Percentiles rank a stretch among this genome's conserved stretches.
phyloP scores from a whole-genome alignment of 2,113 vertebrate genomes.

The Perca flavescens region DNA sequence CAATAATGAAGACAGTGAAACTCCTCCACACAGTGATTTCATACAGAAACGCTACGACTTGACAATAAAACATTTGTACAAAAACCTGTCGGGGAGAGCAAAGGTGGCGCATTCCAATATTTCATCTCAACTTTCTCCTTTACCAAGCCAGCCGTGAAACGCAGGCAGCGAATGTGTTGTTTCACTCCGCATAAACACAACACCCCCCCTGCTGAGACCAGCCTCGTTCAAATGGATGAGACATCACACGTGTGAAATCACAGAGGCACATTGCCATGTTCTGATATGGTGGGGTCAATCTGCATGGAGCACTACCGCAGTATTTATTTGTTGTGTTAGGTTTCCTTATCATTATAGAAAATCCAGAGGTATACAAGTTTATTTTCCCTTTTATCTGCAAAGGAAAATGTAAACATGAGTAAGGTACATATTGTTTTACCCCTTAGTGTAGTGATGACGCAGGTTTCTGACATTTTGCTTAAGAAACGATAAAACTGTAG shows the following conservation, averaged over 20 bases:
- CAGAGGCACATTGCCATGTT: slow-evolving; percentile 12
- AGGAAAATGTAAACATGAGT: background rate
- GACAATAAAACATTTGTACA: slow-evolving; percentile 4
- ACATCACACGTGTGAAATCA: slow-evolving; percentile 45
- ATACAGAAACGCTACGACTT: background rate
- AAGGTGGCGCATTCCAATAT: slow-evolving; percentile 34
- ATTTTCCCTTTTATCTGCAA: background rate
- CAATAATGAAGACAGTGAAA: slow-evolving; percentile 1
- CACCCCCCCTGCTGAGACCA: slow-evolving; percentile 19
- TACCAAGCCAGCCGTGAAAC: slow-evolving; percentile 46
- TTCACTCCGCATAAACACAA: slow-evolving; percentile 24
- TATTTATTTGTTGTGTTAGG: background rate
- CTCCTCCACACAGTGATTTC: background rate
- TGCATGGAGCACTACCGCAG: background rate
- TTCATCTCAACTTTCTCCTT: slow-evolving; percentile 29
- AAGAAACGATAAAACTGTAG: background rate
- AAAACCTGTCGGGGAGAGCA: background rate
- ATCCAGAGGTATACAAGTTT: background rate
- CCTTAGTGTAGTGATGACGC: background rate
- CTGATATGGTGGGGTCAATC: slow-evolving; percentile 11
- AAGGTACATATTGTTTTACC: background rate
- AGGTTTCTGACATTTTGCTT: background rate
- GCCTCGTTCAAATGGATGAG: slow-evolving; percentile 56
- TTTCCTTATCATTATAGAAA: background rate
- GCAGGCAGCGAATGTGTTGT: slow-evolving; percentile 28